Evolutionary conservation across 2,113 vertebrate species (phyloP), one percentile per base, ranked within the genome.

Genomic region (Vulpes lagopus): DNA sequence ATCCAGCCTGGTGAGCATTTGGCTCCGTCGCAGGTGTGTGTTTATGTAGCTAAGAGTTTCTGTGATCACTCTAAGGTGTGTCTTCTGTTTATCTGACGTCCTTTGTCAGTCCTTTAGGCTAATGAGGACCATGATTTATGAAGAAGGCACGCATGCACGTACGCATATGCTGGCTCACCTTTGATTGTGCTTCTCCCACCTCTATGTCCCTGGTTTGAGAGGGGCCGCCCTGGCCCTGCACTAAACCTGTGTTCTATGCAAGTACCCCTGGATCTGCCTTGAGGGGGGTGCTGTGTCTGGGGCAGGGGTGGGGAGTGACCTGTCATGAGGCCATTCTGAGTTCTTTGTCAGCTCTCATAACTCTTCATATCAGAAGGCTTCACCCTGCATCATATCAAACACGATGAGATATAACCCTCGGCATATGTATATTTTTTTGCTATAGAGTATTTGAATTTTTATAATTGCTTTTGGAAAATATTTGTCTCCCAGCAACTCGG

Each of bases 31-130:
- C 5, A 65, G 51, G 25, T 78, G 22, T 22, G 17, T 38, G 74
- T 35, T 80, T 87, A 84, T 32, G 86, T 23, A 23, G n/a, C 67
- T 71, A 49, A 65, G 93, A 92, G 82, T 93, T 93, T 96, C 92
- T 74, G 32, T 76, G n/a, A 53, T 81, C 87, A 55, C 59, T 19
- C n/a, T 16, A 64, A 90, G 62, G 69, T 4, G 30, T 84, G 69
- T 71, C 69, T 35, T 89, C 60, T 96, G 35, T 38, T 95, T 92
- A 62, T 74, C 80, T 83, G 17, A 76, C 57, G 65, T 80, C 25
- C 35, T 62, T 55, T 38, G 38, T 60, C 87, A 38, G 69, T 87
- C 74, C 14, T 89, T 43, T n/a, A 55, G 0, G 11, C 78, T 82
- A 55, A 51, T 11, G 62, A 96, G 74, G 49, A 59, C 57, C 81